Evolutionary conservation across 2,113 vertebrate genomes (phyloP).

Genomic region (Burhinus oedicnemus): DNA sequence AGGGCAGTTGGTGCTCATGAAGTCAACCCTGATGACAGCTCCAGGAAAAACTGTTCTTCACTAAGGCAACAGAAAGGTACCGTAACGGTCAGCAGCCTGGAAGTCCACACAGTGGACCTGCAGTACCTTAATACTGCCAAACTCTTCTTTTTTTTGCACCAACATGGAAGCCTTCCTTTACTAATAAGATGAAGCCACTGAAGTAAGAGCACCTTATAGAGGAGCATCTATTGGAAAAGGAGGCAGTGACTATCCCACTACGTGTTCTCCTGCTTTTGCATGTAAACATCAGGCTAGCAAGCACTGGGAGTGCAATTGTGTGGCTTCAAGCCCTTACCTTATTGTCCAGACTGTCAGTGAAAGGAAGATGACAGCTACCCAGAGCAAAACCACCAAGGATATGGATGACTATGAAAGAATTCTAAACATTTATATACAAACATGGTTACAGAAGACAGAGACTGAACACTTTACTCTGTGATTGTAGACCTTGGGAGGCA

Average conservation of each 20-base stretch:
- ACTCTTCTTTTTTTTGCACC: not conserved
- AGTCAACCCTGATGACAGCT: not conserved
- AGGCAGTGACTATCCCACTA: not conserved
- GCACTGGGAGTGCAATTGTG: not conserved
- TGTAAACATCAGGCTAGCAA: not conserved
- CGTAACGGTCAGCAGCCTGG: not conserved
- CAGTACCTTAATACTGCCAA: not conserved
- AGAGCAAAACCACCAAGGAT: not conserved
- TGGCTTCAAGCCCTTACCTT: not conserved
- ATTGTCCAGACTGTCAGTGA: not conserved
- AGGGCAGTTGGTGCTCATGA: not conserved
- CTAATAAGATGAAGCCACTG: not conserved
- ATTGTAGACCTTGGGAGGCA: not conserved
- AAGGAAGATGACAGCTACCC: not conserved
- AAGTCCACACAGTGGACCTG: not conserved
- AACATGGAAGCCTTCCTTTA: not conserved
- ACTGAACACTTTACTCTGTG: not conserved
- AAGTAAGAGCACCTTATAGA: not conserved
- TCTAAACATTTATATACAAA: not conserved
- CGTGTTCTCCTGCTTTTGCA: not conserved
- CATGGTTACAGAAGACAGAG: not conserved
- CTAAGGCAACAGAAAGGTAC: not conserved
- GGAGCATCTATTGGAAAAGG: not conserved
- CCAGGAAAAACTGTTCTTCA: not conserved
- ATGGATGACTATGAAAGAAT: not conserved